phyloP scores from a whole-genome alignment of 2,888 invertebrate species.

The Eretmocerus hayati region DNA sequence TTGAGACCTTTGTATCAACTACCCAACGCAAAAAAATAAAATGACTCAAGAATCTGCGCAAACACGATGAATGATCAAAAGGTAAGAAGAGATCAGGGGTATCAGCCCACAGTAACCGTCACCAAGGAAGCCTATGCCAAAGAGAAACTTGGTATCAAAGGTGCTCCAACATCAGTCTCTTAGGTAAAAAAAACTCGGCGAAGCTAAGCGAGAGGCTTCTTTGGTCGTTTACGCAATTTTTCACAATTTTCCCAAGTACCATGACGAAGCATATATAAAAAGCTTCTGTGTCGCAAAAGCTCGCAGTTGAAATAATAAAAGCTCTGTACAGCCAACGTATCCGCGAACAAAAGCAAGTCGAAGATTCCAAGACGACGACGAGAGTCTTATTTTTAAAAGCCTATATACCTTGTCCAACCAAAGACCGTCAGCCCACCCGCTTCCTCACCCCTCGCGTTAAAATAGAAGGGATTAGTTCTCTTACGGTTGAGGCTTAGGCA shows the following conservation, averaged over 20 bases:
- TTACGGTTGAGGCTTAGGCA: conserved; percentile 44
- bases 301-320: conserved; percentile 34
- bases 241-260: conserved; percentile 9
- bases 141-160: conserved; percentile 1
- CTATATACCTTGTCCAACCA: conserved; percentile 25
- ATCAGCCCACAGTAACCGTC: too few species aligned
- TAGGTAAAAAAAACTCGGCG: too few species aligned
- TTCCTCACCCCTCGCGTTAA: conserved; percentile 35
- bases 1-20: too few species aligned
- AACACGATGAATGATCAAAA: background rate
- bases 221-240: conserved; percentile 26
- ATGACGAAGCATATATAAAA: background rate
- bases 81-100: conserved; percentile 1
- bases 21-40: too few species aligned
- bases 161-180: too few species aligned
- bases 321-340: too few species aligned
- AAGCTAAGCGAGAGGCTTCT: too few species aligned
- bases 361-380: too few species aligned
- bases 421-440: background rate
- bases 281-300: background rate
- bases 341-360: conserved; percentile 39
- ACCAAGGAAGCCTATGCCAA: too few species aligned
- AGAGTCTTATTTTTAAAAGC: conserved; percentile 44
- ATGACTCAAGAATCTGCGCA: too few species aligned
- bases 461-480: conserved; percentile 48